Conservation (phyloP, 2,113 vertebrate species). For the Sinocyclocheilus grahami region DNA sequence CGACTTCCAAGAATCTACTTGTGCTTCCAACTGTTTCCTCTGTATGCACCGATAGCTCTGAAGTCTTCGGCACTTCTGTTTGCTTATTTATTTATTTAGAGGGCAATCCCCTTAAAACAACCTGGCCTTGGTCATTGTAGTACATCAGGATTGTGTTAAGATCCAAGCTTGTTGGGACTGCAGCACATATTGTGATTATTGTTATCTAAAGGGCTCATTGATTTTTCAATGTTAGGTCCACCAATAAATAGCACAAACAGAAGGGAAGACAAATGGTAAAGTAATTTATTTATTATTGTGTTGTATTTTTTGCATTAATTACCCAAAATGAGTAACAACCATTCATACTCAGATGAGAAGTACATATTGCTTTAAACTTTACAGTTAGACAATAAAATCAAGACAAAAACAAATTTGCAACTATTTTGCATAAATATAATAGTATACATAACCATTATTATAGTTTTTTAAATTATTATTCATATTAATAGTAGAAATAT, state of each 20-base stretch:
- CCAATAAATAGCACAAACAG: neutral
- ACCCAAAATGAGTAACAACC: neutral
- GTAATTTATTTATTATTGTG: neutral
- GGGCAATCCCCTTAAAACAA: slow-evolving; percentile 1
- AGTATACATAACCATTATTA: too few species aligned
- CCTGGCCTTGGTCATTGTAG: neutral
- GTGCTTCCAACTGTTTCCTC: neutral
- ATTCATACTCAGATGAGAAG: neutral
- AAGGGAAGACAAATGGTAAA: neutral
- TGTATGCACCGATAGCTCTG: neutral
- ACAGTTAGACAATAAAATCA: neutral
- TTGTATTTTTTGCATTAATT: neutral
- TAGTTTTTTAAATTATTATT: too few species aligned
- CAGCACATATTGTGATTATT: neutral
- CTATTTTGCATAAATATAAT: too few species aligned
- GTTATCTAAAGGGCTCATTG: neutral
- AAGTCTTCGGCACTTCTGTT: neutral
- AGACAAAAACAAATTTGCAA: neutral
- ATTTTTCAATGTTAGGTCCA: neutral
- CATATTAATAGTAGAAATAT: too few species aligned
- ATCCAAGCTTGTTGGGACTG: neutral
- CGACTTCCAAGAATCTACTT: neutral
- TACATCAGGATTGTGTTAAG: neutral
- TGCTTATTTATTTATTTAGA: slow-evolving; percentile 21
- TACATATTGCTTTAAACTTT: neutral